These are phyloP conservation scores for Zaprionus nigranus DNA, from an alignment of 1,140 invertebrate genomes.

Conservation along the genomic window DNA sequence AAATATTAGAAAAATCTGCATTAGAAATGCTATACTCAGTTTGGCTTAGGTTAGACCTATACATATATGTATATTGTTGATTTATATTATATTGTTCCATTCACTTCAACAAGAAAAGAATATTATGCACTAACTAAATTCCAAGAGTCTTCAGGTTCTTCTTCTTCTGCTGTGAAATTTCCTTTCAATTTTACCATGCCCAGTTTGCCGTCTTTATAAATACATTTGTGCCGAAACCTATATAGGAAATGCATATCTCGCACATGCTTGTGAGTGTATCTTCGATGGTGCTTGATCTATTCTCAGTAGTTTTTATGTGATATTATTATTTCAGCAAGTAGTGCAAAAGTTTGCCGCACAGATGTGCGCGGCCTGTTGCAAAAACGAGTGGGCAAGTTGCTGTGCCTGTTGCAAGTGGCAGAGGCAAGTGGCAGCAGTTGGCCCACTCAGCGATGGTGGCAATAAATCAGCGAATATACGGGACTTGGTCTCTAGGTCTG, in stretches of 20 bases:
- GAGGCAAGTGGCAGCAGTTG: slow-evolving; percentile 50
- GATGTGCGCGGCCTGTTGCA: slow-evolving; percentile 5
- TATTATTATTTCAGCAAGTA: background rate
- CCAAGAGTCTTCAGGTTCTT: background rate
- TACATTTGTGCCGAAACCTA: background rate
- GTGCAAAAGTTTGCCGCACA: slow-evolving; percentile 2
- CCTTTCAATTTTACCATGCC: background rate
- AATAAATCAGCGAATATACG: slow-evolving; percentile 77
- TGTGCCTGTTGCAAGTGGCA: slow-evolving; percentile 30
- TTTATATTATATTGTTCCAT: too few species aligned
- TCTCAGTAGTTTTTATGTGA: background rate
- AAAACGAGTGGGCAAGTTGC: background rate
- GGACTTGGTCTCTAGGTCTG: slow-evolving; percentile 1
- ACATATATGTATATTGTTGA: too few species aligned
- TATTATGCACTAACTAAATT: background rate
- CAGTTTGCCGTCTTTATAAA: slow-evolving; percentile 8
- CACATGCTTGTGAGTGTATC: background rate
- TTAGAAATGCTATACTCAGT: too few species aligned
- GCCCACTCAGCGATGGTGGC: slow-evolving; percentile 70
- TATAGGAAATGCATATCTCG: background rate
- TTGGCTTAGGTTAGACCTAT: too few species aligned
- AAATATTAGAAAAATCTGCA: too few species aligned
- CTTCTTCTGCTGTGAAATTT: background rate
- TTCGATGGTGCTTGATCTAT: slow-evolving; percentile 5
- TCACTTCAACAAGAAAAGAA: too few species aligned